Base-by-base conservation (phyloP, 2,888 invertebrate species). In the Alitta virens region DNA sequence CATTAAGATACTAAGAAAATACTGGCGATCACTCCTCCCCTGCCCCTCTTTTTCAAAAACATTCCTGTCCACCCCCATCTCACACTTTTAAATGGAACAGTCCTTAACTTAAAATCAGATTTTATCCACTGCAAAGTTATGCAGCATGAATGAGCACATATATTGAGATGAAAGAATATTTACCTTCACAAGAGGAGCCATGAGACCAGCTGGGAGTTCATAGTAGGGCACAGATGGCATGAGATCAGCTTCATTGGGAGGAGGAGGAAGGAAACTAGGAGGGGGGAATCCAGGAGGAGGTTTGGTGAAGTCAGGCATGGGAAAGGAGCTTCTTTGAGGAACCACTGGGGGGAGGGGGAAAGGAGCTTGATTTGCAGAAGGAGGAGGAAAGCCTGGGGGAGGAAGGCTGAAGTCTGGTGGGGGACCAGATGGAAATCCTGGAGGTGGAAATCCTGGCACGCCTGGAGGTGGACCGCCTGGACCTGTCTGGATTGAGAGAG, bases 191-290 rank as follows among this genome's bases (percentile, higher is more conserved):
- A 97, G 86, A n/a, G 97, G 94, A 62, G 96, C 95, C 90, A 99
- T 97, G 23, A 99, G 86, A 51, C 97, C 98, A 60, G 98, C 97
- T 1, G 99, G 98, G 68, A 98, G 85, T 80, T 98, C 97, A 81
- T 91, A 98, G 82, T 98, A 99, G 56, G 97, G 95, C 72, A 92
- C 90, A 26, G 91, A 90, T 26, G 96, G 96, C 84, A 92, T 88
- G 56, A 82, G 74, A 63, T 79, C 79, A 56, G 75, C 74, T 38
- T 79, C 78, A 16, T 68, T 68, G 49, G 66, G 60, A n/a, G 67
- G 68, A 14, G 75, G 71, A 2, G 74, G 75, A 54, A 76, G 74
- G 24, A 71, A 67, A 5, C 68, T 78, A 65, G 63, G 68, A 2
- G 66, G 68, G 23, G 65, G 67, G 77, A 91, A 92, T 33, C 91